Base-by-base conservation (phyloP, 2,797 vertebrate genomes). In the Brachyalestes nurse region DNA sequence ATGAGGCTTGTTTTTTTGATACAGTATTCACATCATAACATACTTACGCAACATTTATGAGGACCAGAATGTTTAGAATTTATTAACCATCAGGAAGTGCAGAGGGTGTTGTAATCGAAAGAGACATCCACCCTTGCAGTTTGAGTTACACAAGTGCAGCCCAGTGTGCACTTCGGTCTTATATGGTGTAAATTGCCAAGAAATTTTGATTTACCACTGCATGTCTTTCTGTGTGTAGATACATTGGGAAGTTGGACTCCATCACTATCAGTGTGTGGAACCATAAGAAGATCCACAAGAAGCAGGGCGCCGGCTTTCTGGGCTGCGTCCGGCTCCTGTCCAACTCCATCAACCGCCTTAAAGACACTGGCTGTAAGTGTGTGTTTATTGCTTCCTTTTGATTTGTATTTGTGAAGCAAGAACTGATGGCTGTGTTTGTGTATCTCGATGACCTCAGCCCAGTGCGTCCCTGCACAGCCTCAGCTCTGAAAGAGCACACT, bases 251-350 rank as follows among this genome's bases (percentile, higher is more conserved):
- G 87, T 97, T 97, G 0, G 97, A 99, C 89, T 99, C 98, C 7
- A 97, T 99, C 93, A 99, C 98, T 0, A 99, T 99, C 94, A 99
- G 98, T 0, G 96, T 99, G 70, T 99, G 98, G 98, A 99, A 99
- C 90, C 97, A 99, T 92, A 99, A 99, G 94, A 99, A 99, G 92
- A 98, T 99, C 81, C 98, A 99, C 91, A 99, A 99, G 93, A 99
- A 99, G 88, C 98, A 99, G 91, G 98, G 98, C 76, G 98, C 98
- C 17, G 98, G 98, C 16, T 99, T 98, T 93, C 95, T 99, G 88
- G 97, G 97, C 87, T 99, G 97, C 82, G 96, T 99, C 81, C 96
- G 97, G 74, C 98, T 99, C 89, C 96, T 99, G 82, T 99, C 97
- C 87, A 98, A 97, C 0, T 95, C 96, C 53, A 99, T 99, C 93